phyloP scores from a whole-genome alignment of 1,140 invertebrate species.

The Drosophila sp. region DNA sequence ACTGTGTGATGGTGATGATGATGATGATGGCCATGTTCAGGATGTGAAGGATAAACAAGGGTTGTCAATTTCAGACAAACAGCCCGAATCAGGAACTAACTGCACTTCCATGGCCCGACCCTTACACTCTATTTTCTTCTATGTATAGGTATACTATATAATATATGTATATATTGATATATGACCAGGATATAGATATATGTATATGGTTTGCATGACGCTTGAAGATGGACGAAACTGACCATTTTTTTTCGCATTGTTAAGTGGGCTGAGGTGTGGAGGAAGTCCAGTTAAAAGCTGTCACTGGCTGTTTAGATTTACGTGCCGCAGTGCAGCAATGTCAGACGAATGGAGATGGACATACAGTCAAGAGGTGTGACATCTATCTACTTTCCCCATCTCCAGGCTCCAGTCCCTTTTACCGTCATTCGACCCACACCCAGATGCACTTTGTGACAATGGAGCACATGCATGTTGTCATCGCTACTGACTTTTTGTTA shows the following conservation, averaged over 20 bases:
- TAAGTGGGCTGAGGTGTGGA: slow-evolving; percentile 44
- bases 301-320: slow-evolving; percentile 80
- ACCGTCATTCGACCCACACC: not conserved
- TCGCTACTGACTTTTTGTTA: slow-evolving; percentile 78
- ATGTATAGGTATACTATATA: slow-evolving; percentile 33
- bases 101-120: not conserved
- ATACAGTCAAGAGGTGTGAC: slow-evolving; percentile 57
- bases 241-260: slow-evolving; percentile 55
- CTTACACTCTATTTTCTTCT: slow-evolving; percentile 22
- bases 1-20: slow-evolving; percentile 29
- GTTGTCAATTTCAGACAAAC: slow-evolving; percentile 80
- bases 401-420: not conserved
- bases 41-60: slow-evolving; percentile 30
- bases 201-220: slow-evolving; percentile 42
- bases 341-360: slow-evolving; percentile 53
- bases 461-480: slow-evolving; percentile 68
- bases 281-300: slow-evolving; percentile 66
- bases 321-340: slow-evolving; percentile 77
- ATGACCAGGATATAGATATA: slow-evolving; percentile 55
- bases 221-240: slow-evolving; percentile 62
- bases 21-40: slow-evolving; percentile 32
- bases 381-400: slow-evolving; percentile 15
- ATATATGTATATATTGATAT: slow-evolving; percentile 56
- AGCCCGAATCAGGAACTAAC: slow-evolving; percentile 40
- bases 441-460: slow-evolving; percentile 74